These are phyloP conservation scores for Calliopsis andreniformis DNA, from an alignment of 1,140 invertebrate species.

Conservation along the genomic window DNA sequence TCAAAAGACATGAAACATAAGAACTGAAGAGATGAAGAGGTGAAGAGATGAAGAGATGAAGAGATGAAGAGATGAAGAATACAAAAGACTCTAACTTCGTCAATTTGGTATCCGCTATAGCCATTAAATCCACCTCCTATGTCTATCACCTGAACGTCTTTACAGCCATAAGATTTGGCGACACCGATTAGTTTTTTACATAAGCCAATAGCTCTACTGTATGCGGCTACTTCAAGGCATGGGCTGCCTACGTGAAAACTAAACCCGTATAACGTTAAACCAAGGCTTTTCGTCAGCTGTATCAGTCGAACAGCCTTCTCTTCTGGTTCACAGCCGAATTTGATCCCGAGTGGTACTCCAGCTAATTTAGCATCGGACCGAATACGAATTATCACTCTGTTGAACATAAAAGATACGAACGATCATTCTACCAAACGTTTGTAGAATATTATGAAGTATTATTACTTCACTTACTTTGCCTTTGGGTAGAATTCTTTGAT, in stretches of 20 bases:
- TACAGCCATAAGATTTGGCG: conserved; percentile 85
- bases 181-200: conserved; percentile 86
- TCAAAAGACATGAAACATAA: no score
- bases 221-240: conserved; percentile 87
- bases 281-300: conserved; percentile 86
- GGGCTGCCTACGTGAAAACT: conserved; percentile 95
- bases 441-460: no score
- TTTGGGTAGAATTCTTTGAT: conserved; percentile 91
- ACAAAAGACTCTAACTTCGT: conserved; percentile 81
- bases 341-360: conserved; percentile 91
- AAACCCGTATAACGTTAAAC: conserved; percentile 90
- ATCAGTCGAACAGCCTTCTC: conserved; percentile 90
- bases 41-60: not conserved
- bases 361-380: conserved; percentile 91
- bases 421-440: no score
- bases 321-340: conserved; percentile 95
- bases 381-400: conserved; percentile 94
- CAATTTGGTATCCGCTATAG: conserved; percentile 83
- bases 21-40: no score
- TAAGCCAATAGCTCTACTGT: conserved; percentile 85
- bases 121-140: conserved; percentile 94
- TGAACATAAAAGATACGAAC: no score
- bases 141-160: conserved; percentile 87
- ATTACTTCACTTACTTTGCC: conserved; percentile 85
- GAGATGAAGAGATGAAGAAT: not conserved